A percentile compares a stretch with the other conserved stretches of the same genome.
Conservation (phyloP, 2,113 vertebrate genomes). For the Arizona elegans region DNA sequence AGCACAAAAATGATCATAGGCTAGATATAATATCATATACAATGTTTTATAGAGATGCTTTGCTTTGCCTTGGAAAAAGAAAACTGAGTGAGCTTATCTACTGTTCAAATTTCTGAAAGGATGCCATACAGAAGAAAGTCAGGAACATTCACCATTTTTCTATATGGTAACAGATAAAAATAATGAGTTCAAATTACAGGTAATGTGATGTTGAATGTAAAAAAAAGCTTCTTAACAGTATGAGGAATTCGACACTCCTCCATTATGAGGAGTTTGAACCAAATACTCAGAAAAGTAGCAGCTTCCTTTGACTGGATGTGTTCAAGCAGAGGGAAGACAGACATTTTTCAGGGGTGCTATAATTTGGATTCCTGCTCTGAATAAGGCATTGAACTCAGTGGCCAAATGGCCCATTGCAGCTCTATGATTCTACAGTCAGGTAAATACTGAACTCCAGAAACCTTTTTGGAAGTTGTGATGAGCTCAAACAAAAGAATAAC, state of each 20-base stretch:
- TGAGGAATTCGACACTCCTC: not conserved
- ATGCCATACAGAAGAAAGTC: not conserved
- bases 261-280: not conserved
- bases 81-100: not conserved
- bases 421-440: not conserved
- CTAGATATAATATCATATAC: not conserved
- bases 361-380: not conserved
- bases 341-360: not conserved
- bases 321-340: not conserved
- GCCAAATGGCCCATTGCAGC: not conserved
- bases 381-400: not conserved
- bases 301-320: not conserved
- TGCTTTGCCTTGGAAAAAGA: not conserved
- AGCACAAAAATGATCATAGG: not conserved
- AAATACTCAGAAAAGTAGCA: not conserved
- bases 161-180: not conserved
- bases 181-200: not conserved
- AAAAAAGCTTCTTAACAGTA: not conserved
- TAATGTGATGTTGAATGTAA: not conserved
- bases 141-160: not conserved
- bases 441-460: not conserved
- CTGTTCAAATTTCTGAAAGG: not conserved
- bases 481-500: slow-evolving; percentile 45
- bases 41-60: not conserved
- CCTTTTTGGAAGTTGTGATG: not conserved